Evolutionary conservation across 1,140 invertebrate species (phyloP), one percentile per base, ranked within the genome.

Genomic region (Araneus ventricosus): DNA sequence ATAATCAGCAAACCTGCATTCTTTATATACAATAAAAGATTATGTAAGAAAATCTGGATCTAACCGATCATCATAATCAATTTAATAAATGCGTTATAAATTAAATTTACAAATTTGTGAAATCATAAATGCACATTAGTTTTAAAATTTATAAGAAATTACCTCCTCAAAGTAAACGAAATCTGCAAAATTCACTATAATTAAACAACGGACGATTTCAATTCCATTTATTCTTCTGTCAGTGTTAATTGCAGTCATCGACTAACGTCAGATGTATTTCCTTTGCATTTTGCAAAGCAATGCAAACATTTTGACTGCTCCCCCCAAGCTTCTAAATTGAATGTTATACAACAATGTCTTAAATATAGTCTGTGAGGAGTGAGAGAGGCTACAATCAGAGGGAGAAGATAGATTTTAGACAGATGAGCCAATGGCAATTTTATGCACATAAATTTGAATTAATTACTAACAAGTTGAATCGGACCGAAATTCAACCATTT

Each of bases 391-490:
- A n/a, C n/a, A n/a, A n/a, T n/a, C n/a, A n/a, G 1, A 52, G 1
- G 45, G 17, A 52, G 45, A 52, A 52, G 45, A 52, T 52, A 14
- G 10, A 52, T 14, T 52, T 52, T 52, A 20, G 82, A 84, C 79
- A 22, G 79, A 41, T 39, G 79, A 41, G 45, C 82, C 41, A 41
- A 84, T 57, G 24, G n/a, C 24, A 84, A 34, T 37, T 8, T 30
- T 84, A 84, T 84, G 82, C 45, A 57, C 82, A 84, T 84, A 84
- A 84, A 84, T 84, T 84, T 84, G 45, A 84, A 84, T 84, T 84
- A 84, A 84, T 84, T 84, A 30, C 82, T 45, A 10, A 17, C 39
- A 75, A 14, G 0, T 17, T 2, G 41, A n/a, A 84, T 84, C 30
- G 39, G 27, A 57, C 45, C 52, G 41, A 84, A 84, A 84, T 52